Base-by-base conservation (phyloP, 2,113 vertebrate genomes). In the Eolophus roseicapilla region DNA sequence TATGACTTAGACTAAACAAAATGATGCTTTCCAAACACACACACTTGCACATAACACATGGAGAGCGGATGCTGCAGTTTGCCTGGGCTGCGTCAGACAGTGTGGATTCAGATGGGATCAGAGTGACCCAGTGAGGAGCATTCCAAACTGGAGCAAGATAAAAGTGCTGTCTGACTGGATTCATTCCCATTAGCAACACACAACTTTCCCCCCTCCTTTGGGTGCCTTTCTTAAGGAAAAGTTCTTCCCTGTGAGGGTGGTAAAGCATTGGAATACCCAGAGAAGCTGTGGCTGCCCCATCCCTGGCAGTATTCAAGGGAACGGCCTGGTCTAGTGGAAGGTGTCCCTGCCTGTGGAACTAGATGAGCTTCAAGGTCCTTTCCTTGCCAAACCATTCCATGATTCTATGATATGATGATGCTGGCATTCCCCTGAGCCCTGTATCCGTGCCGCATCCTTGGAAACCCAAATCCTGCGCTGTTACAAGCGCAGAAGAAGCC, bases 21-120 rank as follows among this genome's bases (percentile, higher is more conserved):
- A 11, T 1, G 7, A 1, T 50, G 1, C 39, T 65, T 76, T 55
- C 65, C 71, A 78, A 68, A 68, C 44, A 14, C 50, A 20, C 6
- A 4, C 3, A 25, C 43, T 21, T 3, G 31, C 41, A 19, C 0
- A 0, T 10, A 19, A 19, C 35, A 10, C 44, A 12, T 0, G 0
- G 41, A 28, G 76, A 88, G 74, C 1, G 8, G 89, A n/a, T 9
- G 68, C 74, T 70, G 63, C 44, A 11, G 17, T 25, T 31, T 37
- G 49, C 67, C 31, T 9, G 6, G 37, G 29, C 70, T 50, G 24
- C 15, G 9, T 27, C 44, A 31, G n/a, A 4, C 62, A 24, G 23
- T 0, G 9, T 0, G 3, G n/a, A 21, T 27, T n/a, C 77, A 46
- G 41, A 16, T 3, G 28, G 28, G 94, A 83, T 43, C 70, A 63